A percentile compares a stretch with the other conserved stretches of the same genome.
These are phyloP conservation scores for Gallinago nigripennis DNA, from an alignment of 2,797 vertebrate genomes.

Conservation along the genomic window DNA sequence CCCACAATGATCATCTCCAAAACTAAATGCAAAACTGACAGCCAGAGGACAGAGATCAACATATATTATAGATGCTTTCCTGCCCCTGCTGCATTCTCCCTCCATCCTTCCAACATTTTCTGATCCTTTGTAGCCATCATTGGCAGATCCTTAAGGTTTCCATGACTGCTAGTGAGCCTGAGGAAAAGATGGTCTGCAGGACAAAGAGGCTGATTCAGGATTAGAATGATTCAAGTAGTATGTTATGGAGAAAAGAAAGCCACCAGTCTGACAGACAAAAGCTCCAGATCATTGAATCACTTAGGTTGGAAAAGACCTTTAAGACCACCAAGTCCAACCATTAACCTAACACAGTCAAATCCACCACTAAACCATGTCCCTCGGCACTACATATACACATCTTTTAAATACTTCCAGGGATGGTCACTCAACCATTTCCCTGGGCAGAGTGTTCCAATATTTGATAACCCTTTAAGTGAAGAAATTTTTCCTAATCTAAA, in stretches of 20 bases:
- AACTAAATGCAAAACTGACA: not conserved
- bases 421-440: not conserved
- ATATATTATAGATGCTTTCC: not conserved
- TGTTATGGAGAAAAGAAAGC: not conserved
- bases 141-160: not conserved
- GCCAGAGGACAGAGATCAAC: not conserved
- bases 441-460: not conserved
- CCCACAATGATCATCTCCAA: not conserved
- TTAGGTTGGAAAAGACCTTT: not conserved
- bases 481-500: not conserved
- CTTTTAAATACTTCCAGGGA: not conserved
- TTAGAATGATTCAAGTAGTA: not conserved
- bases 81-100: not conserved
- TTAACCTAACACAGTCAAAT: not conserved
- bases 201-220: not conserved
- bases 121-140: not conserved
- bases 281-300: not conserved
- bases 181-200: not conserved
- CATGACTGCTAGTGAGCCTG: not conserved
- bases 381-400: not conserved
- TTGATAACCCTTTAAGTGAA: not conserved
- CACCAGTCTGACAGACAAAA: not conserved
- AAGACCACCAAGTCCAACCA: not conserved
- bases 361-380: not conserved
- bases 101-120: not conserved